These are phyloP conservation scores for Sebastes melanostomus DNA, from an alignment of 2,797 vertebrate species.

Conservation along the genomic window DNA sequence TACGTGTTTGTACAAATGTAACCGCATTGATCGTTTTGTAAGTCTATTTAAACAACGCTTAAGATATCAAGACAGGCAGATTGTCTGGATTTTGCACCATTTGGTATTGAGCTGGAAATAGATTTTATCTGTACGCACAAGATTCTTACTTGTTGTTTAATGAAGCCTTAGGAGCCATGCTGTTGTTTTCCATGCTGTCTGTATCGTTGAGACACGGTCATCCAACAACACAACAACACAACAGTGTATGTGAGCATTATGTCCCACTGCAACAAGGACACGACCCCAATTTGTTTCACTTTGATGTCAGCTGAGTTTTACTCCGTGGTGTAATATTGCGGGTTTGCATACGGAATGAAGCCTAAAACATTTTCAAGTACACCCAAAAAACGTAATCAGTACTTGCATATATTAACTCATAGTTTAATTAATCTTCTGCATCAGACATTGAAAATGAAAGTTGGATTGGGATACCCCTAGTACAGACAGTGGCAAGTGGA, in stretches of 20 bases:
- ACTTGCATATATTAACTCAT: background rate
- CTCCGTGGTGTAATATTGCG: background rate
- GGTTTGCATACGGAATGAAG: background rate
- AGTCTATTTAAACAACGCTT: background rate
- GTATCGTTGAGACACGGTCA: background rate
- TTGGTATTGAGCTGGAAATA: background rate
- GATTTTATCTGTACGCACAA: background rate
- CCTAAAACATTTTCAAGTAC: background rate
- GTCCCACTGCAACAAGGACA: background rate
- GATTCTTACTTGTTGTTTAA: background rate
- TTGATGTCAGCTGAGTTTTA: background rate
- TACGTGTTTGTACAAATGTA: no score
- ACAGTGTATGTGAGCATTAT: background rate
- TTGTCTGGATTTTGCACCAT: background rate
- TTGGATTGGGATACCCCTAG: background rate
- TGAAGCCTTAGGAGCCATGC: background rate
- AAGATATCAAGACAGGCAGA: background rate
- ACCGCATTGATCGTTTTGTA: background rate
- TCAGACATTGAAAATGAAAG: background rate
- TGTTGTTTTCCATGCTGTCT: background rate
- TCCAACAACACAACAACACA: background rate
- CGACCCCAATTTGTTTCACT: background rate
- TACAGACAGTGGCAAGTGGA: background rate
- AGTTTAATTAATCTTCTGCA: background rate
- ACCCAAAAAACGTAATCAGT: background rate